phyloP scores from a whole-genome alignment of 2,888 invertebrate species.

The Synergus laeviventris region DNA sequence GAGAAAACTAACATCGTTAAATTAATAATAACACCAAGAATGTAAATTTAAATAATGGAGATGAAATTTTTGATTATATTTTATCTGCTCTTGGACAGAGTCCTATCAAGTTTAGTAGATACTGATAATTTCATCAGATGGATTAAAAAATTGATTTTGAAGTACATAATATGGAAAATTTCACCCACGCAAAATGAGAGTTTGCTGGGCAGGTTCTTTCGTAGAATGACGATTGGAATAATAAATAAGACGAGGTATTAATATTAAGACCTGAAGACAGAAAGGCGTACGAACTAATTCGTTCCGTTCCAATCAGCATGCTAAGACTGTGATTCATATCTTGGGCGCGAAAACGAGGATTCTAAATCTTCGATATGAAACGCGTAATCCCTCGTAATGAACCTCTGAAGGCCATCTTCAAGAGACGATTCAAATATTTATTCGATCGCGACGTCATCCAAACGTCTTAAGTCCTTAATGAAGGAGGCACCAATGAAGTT shows the following conservation, averaged over 20 bases:
- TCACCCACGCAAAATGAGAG: too few relatives aligned
- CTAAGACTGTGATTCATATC: conserved; percentile 65
- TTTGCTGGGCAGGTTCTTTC: too few relatives aligned
- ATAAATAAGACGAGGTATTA: background rate
- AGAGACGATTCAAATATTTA: conserved; percentile 68
- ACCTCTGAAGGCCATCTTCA: conserved; percentile 66
- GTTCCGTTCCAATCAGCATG: conserved; percentile 60
- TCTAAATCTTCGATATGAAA: conserved; percentile 71
- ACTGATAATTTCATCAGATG: too few relatives aligned
- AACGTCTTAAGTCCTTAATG: conserved; percentile 58
- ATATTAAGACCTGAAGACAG: background rate
- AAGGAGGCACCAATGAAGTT: conserved; percentile 38
- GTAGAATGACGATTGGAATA: background rate
- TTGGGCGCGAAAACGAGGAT: conserved; percentile 61
- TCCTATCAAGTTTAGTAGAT: too few relatives aligned
- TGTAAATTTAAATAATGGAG: background rate
- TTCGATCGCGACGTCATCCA: conserved; percentile 57
- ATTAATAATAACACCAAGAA: background rate
- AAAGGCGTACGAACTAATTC: conserved; percentile 64
- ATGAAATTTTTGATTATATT: background rate
- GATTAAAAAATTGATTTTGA: too few relatives aligned
- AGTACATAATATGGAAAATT: too few relatives aligned
- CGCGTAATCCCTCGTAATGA: conserved; percentile 72
- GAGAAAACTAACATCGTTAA: conserved; percentile 25
- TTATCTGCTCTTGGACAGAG: too few relatives aligned